A percentile compares a stretch with the other conserved stretches of the same genome.
These are phyloP conservation scores for Coregonus suidteri DNA, from an alignment of 2,797 vertebrate species.

Conservation along the genomic window DNA sequence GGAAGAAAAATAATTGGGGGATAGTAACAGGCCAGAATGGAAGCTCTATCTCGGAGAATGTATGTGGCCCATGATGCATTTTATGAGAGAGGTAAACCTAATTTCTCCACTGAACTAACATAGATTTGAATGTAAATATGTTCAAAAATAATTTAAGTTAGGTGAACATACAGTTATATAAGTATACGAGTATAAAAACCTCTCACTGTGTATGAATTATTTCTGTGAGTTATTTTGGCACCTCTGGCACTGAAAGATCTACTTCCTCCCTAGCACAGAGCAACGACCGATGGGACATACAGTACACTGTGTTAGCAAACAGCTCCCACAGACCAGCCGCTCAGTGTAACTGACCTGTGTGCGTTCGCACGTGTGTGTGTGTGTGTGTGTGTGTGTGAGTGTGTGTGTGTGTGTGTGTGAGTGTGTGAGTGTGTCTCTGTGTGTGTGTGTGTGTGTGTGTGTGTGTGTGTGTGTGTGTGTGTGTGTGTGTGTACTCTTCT, in stretches of 20 bases:
- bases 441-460: too few species aligned
- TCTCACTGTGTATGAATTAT: neutral
- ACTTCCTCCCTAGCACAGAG: slow-evolving; percentile 21
- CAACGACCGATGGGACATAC: slow-evolving; percentile 13
- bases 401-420: too few species aligned
- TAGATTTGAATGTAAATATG: slow-evolving; percentile 35
- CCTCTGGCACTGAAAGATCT: slow-evolving; percentile 13
- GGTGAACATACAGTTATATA: slow-evolving; percentile 19
- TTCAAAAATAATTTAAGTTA: slow-evolving; percentile 44
- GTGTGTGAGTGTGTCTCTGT: too few species aligned
- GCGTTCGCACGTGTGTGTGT: neutral
- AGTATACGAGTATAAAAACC: slow-evolving; percentile 19
- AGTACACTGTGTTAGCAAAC: slow-evolving; percentile 42
- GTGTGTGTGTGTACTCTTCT: too few species aligned
- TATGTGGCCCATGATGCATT: neutral
- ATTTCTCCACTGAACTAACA: slow-evolving; percentile 25
- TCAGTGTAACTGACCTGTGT: slow-evolving; percentile 26
- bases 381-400: too few species aligned
- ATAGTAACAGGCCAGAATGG: neutral
- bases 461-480: too few species aligned
- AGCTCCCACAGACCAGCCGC: slow-evolving; percentile 15
- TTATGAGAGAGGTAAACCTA: neutral
- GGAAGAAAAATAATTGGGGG: neutral
- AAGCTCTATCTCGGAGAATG: neutral
- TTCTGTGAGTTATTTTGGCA: slow-evolving; percentile 22